These are phyloP conservation scores for Caenorhabditis sulstoni DNA, from an alignment of 2,888 invertebrate genomes.

Conservation along the genomic window DNA sequence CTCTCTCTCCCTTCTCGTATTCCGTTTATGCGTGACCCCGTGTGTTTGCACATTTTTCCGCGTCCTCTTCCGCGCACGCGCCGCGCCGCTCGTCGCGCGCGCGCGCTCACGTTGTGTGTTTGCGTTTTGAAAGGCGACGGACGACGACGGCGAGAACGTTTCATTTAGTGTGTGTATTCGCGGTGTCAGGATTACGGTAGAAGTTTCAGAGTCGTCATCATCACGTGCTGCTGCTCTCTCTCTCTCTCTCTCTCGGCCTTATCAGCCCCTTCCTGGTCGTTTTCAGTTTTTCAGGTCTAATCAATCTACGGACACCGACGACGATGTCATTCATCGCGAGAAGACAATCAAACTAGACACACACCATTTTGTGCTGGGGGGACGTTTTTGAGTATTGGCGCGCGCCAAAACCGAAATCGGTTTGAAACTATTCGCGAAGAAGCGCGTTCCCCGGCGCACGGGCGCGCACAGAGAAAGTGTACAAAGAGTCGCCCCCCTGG, in stretches of 20 bases:
- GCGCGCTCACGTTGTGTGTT: constrained; percentile 36
- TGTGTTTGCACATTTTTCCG: constrained; percentile 49
- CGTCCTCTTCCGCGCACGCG: constrained; percentile 60
- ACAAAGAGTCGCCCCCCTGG: background rate
- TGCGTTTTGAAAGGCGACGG: constrained; percentile 41
- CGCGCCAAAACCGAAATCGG: no score
- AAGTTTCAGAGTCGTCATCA: no score
- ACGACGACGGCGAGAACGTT: constrained; percentile 8
- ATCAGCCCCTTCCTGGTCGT: no score
- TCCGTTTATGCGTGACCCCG: constrained; percentile 58
- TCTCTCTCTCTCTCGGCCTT: no score
- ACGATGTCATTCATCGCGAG: no score
- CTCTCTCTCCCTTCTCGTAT: constrained; percentile 30
- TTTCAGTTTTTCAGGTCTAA: background rate
- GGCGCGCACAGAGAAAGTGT: background rate
- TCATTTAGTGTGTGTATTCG: background rate
- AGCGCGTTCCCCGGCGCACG: background rate
- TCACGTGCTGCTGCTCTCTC: no score
- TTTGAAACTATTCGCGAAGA: background rate
- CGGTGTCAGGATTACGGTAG: no score
- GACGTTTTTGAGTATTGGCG: no score
- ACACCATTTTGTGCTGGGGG: no score
- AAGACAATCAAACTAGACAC: background rate
- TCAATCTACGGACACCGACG: background rate
- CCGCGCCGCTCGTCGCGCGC: constrained; percentile 4